Evolutionary conservation across 1,140 invertebrate species (phyloP).

Genomic region (Macrotrachela quadricornifera): DNA sequence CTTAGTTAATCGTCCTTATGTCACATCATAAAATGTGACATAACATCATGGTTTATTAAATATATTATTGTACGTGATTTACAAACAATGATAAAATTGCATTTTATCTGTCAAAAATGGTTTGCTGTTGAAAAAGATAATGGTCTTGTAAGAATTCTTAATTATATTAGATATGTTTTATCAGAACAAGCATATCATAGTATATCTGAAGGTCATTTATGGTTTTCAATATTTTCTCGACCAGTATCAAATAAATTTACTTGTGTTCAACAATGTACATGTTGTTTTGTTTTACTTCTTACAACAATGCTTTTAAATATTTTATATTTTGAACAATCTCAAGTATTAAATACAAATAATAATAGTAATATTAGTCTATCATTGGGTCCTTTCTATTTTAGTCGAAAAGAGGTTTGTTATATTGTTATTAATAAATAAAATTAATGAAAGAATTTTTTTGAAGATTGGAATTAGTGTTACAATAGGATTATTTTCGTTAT

Average conservation of each 20-base stretch:
- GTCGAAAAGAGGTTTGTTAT: too few relatives aligned
- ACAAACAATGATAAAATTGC: conserved; percentile 1
- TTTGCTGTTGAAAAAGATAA: too few relatives aligned
- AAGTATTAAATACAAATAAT: neutral
- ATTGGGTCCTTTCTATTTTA: too few relatives aligned
- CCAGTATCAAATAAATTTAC: conserved; percentile 25
- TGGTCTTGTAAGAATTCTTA: too few relatives aligned
- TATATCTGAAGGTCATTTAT: conserved; percentile 23
- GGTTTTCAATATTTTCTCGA: conserved; percentile 21
- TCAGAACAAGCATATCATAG: conserved; percentile 13
- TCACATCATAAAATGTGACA: too few relatives aligned
- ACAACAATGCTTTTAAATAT: conserved; percentile 19
- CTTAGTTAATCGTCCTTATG: too few relatives aligned
- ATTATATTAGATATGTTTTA: conserved; percentile 12
- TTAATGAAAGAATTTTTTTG: too few relatives aligned
- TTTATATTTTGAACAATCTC: conserved; percentile 18
- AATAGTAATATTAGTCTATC: too few relatives aligned
- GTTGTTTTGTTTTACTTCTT: conserved; percentile 17
- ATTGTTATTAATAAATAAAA: too few relatives aligned
- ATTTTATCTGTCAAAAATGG: neutral
- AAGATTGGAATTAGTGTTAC: too few relatives aligned
- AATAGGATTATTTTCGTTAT: too few relatives aligned
- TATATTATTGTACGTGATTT: conserved; percentile 9
- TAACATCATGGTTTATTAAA: conserved; percentile 9
- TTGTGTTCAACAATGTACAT: conserved; percentile 21